Evolutionary conservation across 1,140 invertebrate species (phyloP), one percentile per base, ranked within the genome.

Genomic region (Dryas iulia): DNA sequence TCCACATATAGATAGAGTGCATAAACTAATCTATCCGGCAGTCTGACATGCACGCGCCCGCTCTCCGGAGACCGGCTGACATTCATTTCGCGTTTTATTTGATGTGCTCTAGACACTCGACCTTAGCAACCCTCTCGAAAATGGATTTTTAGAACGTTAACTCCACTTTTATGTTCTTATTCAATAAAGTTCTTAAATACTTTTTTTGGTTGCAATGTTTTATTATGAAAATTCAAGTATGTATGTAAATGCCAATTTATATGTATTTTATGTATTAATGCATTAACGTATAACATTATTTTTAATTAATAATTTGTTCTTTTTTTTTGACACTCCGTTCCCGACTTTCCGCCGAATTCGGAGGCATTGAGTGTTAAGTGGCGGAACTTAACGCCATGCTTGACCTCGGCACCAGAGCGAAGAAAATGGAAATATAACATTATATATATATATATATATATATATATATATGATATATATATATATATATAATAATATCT

Each of bases 21-120:
- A 62, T 76, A 80, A 79, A 74, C 66, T 79, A 79, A 81, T 81
- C 74, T 79, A 81, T 74, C 77, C 68, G 59, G 73, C 75, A 57
- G 60, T 63, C 62, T 35, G 74, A 75, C 72, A 35, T 59, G 60
- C 73, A 76, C 72, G 71, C 71, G 63, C 59, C 52, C 12, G 30
- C 18, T 78, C 78, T 72, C 73, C 10, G 33, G 78, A 74, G 77
- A 71, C 66, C 52, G 11, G 25, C 68, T 74, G 72, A 78, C 76
- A 73, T 77, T 75, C 72, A 73, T 78, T 71, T 75, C 69, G 62
- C 65, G 69, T 81, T 74, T 74, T 72, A 79, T 77, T 76, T 77
- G 68, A 77, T 74, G 62, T 68, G 68, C 62, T 69, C 69, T 63
- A 66, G 72, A 76, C 69, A 47, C 54, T 33, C 60, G 66, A 66